These are phyloP conservation scores for Harpalus rubripes DNA, from an alignment of 2,888 invertebrate species.

Conservation along the genomic window DNA sequence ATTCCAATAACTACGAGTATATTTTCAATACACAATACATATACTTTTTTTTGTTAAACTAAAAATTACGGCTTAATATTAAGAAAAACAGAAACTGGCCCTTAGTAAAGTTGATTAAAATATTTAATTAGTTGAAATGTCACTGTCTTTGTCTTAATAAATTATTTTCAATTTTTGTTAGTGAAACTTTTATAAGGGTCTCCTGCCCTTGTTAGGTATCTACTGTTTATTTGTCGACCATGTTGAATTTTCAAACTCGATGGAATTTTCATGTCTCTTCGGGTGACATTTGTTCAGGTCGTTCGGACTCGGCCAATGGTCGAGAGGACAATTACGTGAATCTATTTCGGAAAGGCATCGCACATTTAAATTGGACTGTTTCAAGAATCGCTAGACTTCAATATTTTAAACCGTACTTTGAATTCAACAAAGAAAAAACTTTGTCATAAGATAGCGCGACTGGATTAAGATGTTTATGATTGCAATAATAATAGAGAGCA, in stretches of 20 bases:
- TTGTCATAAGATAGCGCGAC: not conserved
- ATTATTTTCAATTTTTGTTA: no score
- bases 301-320: conserved; percentile 39
- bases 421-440: not conserved
- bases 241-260: conserved; percentile 47
- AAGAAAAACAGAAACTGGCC: no score
- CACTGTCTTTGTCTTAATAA: no score
- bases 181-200: not conserved
- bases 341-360: conserved; percentile 15
- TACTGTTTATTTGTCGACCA: conserved; percentile 16
- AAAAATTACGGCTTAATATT: no score
- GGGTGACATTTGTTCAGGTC: conserved; percentile 35
- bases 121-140: no score
- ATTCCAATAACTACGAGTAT: no score
- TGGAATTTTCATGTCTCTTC: conserved; percentile 24
- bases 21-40: no score
- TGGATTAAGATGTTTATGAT: not conserved
- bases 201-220: not conserved
- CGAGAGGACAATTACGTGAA: conserved; percentile 23
- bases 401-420: conserved; percentile 21
- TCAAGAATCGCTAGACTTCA: conserved; percentile 10
- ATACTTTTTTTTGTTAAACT: no score
- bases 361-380: conserved; percentile 38
- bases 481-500: not conserved
- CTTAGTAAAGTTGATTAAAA: no score